Base-by-base conservation (phyloP, 1,140 invertebrate genomes). In the Zophobas atratus region DNA sequence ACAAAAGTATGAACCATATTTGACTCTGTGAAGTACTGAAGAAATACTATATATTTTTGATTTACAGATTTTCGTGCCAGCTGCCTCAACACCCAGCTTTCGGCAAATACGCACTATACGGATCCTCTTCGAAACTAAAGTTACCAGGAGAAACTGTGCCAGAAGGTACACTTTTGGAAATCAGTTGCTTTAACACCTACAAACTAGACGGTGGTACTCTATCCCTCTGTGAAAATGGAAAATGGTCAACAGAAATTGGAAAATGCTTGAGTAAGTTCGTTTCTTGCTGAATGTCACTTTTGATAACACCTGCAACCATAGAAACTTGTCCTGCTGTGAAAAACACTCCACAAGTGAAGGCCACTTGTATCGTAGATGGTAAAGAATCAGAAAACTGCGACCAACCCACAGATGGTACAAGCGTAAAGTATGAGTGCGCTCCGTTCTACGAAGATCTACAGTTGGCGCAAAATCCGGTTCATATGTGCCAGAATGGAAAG, bases 51-150 rank as follows among this genome's bases (percentile, higher is more conserved):
- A n/a, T n/a, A 51, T 51, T 51, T 51, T n/a, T 51, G 20, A 63
- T 34, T 39, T 6, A 41, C 51, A 74, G 6, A 73, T 6, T 49
- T 73, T 38, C 32, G 20, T 81, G 78, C 32, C 6, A 4, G 6
- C 75, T 81, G 33, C 81, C 81, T 1, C 4, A 20, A 6, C 80
- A 82, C 6, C 81, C 81, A 1, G 56, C 32, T 33, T 57, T 71
- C 2, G 81, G 81, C 32, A 39, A 77, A 51, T 82, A 80, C 80
- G 8, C 36, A 6, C 8, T 71, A 20, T 71, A 38, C 8, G 36
- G 6, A 5, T 35, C 8, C 8, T 39, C 20, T 39, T 20, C 38
- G 6, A 20, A 33, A 5, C n/a, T 32, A 41, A 3, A 20, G 38
- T 43, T 57, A 38, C 43, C 43, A 4, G 67, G 76, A 3, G 35